These are phyloP conservation scores for Epiblema foenella DNA, from an alignment of 2,888 invertebrate species.

Conservation along the genomic window DNA sequence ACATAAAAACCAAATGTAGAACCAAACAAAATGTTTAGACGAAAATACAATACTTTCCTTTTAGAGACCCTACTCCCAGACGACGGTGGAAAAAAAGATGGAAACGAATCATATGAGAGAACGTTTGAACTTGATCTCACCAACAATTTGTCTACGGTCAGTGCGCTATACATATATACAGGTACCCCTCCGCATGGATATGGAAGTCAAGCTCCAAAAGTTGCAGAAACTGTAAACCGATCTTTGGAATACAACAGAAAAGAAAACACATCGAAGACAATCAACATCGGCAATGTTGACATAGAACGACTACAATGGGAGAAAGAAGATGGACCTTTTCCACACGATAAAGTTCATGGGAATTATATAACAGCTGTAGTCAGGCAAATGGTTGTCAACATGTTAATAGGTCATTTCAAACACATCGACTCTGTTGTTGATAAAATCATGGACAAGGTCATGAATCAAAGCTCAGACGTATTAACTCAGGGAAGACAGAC, in stretches of 20 bases:
- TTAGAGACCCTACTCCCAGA: too few relatives aligned
- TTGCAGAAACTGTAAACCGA: slow-evolving; percentile 1
- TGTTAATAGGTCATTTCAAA: not conserved
- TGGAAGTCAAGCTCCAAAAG: slow-evolving; percentile 8
- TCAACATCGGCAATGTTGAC: not conserved
- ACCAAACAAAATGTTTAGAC: too few relatives aligned
- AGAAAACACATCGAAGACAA: not conserved
- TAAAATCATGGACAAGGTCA: slow-evolving; percentile 2
- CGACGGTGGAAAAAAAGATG: not conserved
- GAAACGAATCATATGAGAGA: not conserved
- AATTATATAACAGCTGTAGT: not conserved
- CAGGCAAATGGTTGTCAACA: not conserved
- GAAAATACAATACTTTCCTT: too few relatives aligned
- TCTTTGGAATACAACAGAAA: slow-evolving; percentile 6
- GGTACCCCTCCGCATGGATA: slow-evolving; percentile 14
- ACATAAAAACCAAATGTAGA: too few relatives aligned
- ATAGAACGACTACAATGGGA: slow-evolving; percentile 27
- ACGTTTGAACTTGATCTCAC: not conserved
- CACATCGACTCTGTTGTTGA: not conserved
- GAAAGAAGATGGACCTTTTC: slow-evolving; percentile 6
- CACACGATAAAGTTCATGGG: slow-evolving; percentile 1
- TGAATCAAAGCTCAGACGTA: slow-evolving; percentile 36
- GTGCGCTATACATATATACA: slow-evolving; percentile 1
- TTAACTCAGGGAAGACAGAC: slow-evolving; percentile 38
- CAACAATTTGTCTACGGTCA: not conserved